Evolutionary conservation across 2,113 vertebrate genomes (phyloP).

Genomic region (Alethe castanea): DNA sequence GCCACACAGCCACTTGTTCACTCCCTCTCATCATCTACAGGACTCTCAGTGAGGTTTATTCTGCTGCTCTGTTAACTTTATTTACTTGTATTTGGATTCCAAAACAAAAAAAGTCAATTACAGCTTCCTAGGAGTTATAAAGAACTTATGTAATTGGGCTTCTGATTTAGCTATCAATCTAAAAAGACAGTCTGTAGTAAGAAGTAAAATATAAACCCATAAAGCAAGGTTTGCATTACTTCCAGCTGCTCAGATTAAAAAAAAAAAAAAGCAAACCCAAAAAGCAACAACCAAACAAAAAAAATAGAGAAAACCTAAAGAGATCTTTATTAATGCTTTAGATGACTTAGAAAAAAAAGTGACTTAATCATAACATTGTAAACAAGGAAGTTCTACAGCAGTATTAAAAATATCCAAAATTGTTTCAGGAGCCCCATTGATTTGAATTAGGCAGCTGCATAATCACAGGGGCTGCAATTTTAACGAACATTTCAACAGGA

Average conservation of each 20-base stretch:
- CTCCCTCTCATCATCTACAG: not conserved
- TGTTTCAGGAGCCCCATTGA: conserved; percentile 63
- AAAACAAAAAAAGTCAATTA: conserved; percentile 1
- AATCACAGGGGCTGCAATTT: conserved; percentile 68
- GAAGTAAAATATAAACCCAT: conserved; percentile 22
- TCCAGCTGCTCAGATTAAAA: not conserved
- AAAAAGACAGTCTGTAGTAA: not conserved
- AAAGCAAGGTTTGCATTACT: not conserved
- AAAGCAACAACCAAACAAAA: not conserved
- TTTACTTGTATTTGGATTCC: not conserved
- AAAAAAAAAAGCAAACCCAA: not conserved
- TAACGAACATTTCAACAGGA: conserved; percentile 70
- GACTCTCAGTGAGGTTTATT: not conserved
- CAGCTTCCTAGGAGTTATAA: not conserved
- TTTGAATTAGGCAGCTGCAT: conserved; percentile 71
- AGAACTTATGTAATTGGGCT: not conserved
- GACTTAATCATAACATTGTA: conserved; percentile 59
- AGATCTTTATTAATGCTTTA: conserved; percentile 50
- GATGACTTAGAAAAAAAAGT: conserved; percentile 31
- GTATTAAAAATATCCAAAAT: conserved; percentile 65
- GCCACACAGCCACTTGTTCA: not conserved
- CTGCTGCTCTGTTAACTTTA: not conserved
- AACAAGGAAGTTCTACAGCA: conserved; percentile 66
- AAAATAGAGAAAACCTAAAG: not conserved
- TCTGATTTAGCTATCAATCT: conserved; percentile 5